These are phyloP conservation scores for Oreohelix idahoensis DNA, from an alignment of 1,140 invertebrate genomes.

Conservation along the genomic window DNA sequence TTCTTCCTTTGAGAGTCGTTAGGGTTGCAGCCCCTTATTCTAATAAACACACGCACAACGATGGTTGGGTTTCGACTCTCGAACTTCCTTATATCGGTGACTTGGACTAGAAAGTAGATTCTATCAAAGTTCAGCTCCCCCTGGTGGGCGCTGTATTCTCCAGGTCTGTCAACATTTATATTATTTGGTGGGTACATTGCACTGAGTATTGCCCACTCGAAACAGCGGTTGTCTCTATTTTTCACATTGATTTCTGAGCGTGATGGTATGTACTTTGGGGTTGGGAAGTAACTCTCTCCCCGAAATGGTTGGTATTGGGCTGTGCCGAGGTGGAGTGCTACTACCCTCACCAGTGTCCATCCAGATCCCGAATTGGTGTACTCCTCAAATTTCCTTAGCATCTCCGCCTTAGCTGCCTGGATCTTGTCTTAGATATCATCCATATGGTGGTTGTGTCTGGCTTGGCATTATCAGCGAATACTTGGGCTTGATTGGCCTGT, in stretches of 20 bases:
- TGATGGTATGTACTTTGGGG: neutral
- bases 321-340: no score
- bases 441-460: no score
- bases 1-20: neutral
- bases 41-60: neutral
- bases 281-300: neutral
- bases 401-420: no score
- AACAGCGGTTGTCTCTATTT: neutral
- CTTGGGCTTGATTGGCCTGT: no score
- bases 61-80: neutral
- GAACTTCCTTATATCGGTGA: neutral
- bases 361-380: no score
- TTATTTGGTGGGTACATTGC: neutral
- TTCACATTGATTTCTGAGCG: neutral
- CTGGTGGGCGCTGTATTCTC: neutral
- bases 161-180: neutral
- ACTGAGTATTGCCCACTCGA: neutral
- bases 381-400: no score
- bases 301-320: neutral
- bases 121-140: neutral
- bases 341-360: no score
- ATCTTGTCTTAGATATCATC: no score
- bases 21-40: neutral
- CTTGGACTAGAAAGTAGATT: neutral
- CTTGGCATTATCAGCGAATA: no score